Conservation (phyloP, 2,113 vertebrate genomes). For the Leuciscus idus region DNA sequence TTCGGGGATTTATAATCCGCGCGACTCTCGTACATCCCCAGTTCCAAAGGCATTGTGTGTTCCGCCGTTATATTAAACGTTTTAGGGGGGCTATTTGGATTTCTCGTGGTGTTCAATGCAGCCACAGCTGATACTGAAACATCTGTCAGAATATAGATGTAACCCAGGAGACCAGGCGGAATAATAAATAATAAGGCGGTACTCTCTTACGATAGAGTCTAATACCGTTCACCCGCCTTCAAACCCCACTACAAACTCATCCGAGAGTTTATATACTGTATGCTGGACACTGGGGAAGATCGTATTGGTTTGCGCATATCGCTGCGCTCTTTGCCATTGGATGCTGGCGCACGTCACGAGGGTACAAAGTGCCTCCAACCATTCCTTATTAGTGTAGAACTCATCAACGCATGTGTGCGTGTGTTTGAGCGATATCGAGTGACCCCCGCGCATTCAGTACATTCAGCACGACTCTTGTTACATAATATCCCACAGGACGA, state of each 20-base stretch:
- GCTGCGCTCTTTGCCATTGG: constrained; percentile 48
- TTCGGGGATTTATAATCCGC: constrained; percentile 81
- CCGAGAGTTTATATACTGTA: constrained; percentile 60
- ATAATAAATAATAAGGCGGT: background rate
- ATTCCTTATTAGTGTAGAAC: constrained; percentile 54
- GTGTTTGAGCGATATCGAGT: constrained; percentile 41
- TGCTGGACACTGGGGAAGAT: background rate
- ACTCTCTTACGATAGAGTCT: background rate
- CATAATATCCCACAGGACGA: constrained; percentile 41
- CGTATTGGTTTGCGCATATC: constrained; percentile 13
- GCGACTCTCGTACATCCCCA: constrained; percentile 61
- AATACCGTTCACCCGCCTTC: constrained; percentile 42
- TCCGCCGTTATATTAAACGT: background rate
- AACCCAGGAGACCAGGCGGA: background rate
- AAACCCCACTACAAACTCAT: constrained; percentile 58
- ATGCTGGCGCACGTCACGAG: constrained; percentile 44
- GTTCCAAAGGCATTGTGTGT: constrained; percentile 79
- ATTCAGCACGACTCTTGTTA: constrained; percentile 50
- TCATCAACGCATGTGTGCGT: constrained; percentile 26
- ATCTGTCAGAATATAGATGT: background rate
- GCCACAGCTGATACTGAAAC: background rate
- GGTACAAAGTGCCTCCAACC: constrained; percentile 48
- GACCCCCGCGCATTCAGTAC: constrained; percentile 54
- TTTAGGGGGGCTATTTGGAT: background rate
- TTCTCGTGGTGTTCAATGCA: background rate